phyloP scores from a whole-genome alignment of 2,888 invertebrate genomes.

The Oxyscelio sp. region DNA sequence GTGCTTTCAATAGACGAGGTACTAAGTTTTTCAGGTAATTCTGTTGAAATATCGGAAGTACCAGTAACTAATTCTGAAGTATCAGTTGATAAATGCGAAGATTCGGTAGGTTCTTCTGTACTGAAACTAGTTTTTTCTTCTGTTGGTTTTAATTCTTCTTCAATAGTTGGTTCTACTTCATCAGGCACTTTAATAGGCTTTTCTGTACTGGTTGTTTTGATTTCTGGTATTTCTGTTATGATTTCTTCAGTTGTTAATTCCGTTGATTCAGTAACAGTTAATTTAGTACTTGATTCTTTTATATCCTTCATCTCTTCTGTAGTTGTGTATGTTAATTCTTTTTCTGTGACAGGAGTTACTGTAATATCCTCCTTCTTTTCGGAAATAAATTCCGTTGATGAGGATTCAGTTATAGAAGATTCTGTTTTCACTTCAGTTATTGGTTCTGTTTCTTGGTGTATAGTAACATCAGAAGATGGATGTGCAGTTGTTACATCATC shows the following conservation, averaged over 20 bases:
- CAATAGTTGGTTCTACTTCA: constrained; percentile 31
- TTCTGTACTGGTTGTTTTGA: constrained; percentile 41
- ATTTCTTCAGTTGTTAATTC: constrained; percentile 47
- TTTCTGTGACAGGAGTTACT: constrained; percentile 14
- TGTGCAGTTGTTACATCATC: constrained; percentile 61
- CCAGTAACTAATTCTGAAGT: constrained; percentile 10
- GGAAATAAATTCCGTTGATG: constrained; percentile 35
- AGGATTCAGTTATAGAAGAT: constrained; percentile 33
- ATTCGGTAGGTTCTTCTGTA: constrained; percentile 18
- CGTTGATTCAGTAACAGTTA: constrained; percentile 48
- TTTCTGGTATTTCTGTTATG: constrained; percentile 26
- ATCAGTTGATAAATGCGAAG: constrained; percentile 27
- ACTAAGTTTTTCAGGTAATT: constrained; percentile 47
- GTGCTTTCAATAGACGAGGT: constrained; percentile 57
- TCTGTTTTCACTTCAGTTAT: constrained; percentile 57
- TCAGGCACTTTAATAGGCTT: constrained; percentile 4
- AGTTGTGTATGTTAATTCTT: constrained; percentile 27
- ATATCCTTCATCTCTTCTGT: constrained; percentile 60
- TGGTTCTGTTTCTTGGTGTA: constrained; percentile 65
- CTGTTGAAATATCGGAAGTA: constrained; percentile 7
- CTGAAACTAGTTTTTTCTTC: constrained; percentile 11
- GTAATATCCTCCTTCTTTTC: constrained; percentile 24
- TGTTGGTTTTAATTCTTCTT: constrained; percentile 25
- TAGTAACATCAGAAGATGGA: constrained; percentile 58
- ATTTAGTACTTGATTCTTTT: constrained; percentile 54